phyloP scores from a whole-genome alignment of 1,140 invertebrate species.

The Theocolax elegans region DNA sequence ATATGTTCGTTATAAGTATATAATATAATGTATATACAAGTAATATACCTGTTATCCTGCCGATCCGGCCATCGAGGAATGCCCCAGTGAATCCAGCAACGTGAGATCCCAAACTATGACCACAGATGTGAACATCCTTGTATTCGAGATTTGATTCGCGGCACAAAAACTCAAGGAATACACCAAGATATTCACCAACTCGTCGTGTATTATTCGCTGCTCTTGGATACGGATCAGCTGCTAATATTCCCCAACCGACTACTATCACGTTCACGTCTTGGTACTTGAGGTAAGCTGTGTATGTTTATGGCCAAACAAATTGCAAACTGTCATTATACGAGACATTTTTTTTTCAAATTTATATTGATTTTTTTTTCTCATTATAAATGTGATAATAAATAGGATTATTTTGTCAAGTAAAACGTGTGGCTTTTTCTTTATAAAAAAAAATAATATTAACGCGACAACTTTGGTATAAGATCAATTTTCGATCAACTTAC shows the following conservation, averaged over 20 bases:
- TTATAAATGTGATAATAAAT: no score
- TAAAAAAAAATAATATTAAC: no score
- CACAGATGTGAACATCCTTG: slow-evolving; percentile 78
- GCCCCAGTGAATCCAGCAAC: slow-evolving; percentile 79
- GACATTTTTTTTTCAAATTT: no score
- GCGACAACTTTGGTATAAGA: no score
- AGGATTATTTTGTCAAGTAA: no score
- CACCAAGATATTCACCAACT: slow-evolving; percentile 58
- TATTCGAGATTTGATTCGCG: slow-evolving; percentile 60
- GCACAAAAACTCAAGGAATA: slow-evolving; percentile 58
- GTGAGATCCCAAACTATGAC: slow-evolving; percentile 86
- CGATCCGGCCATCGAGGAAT: slow-evolving; percentile 60
- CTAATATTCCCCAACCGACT: slow-evolving; percentile 74
- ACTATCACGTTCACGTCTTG: slow-evolving; percentile 73
- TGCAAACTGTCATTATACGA: no score
- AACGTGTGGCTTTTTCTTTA: no score
- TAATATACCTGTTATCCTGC: slow-evolving; percentile 71
- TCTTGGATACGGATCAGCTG: slow-evolving; percentile 61
- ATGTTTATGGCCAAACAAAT: no score
- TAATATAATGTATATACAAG: no score
- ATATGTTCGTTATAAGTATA: no score
- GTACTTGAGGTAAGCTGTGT: slow-evolving; percentile 69
- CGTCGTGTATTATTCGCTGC: slow-evolving; percentile 59
- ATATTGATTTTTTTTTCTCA: no score
- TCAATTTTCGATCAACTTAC: no score